phyloP scores from a whole-genome alignment of 1,140 invertebrate genomes.

The Lasaia peninsularis region DNA sequence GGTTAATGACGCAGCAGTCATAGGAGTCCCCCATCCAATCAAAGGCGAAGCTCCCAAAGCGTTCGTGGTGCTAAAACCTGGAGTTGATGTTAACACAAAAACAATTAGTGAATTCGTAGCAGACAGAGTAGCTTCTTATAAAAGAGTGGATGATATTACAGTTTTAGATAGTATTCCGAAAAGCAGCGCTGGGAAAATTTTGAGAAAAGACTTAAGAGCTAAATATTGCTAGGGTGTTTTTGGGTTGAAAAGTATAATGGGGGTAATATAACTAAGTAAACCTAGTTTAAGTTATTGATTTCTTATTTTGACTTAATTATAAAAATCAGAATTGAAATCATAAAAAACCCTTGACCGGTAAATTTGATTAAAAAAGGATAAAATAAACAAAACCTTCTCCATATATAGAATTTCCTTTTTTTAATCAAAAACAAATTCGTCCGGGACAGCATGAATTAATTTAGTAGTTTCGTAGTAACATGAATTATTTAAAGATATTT shows the following conservation, averaged over 20 bases:
- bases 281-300: too few species aligned
- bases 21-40: conserved; percentile 86
- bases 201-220: conserved; percentile 80
- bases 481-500: too few species aligned
- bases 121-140: conserved; percentile 83
- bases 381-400: too few species aligned
- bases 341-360: too few species aligned
- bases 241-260: too few species aligned
- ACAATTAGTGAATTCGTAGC: conserved; percentile 79
- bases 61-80: conserved; percentile 79
- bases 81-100: conserved; percentile 50
- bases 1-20: conserved; percentile 88
- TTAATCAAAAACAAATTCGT: too few species aligned
- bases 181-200: conserved; percentile 86
- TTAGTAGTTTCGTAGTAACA: too few species aligned
- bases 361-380: too few species aligned
- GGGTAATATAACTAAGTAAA: conserved; percentile 9
- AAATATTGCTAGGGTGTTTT: conserved; percentile 38
- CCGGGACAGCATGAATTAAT: too few species aligned
- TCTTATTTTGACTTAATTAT: too few species aligned
- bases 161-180: conserved; percentile 85
- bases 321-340: too few species aligned
- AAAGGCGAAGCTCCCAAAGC: conserved; percentile 89
- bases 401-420: too few species aligned
- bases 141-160: conserved; percentile 83